Conservation (phyloP, 1,140 invertebrate genomes). For the Periplaneta americana region DNA sequence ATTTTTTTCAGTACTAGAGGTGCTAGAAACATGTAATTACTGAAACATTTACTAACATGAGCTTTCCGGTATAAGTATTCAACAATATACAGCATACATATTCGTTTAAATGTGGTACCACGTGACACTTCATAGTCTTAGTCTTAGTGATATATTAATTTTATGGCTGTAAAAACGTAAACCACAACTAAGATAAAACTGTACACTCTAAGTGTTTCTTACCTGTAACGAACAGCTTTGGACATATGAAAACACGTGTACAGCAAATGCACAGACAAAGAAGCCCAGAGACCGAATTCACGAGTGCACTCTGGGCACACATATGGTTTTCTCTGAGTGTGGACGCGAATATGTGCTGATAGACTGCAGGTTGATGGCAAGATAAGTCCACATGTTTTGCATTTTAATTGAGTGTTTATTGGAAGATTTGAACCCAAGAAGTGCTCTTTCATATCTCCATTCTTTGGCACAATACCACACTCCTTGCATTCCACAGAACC, state of each 20-base stretch:
- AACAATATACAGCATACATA: too few relatives aligned
- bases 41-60: too few relatives aligned
- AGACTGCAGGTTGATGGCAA: neutral
- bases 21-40: too few relatives aligned
- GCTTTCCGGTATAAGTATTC: too few relatives aligned
- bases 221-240: neutral
- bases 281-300: neutral
- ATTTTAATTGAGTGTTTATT: neutral
- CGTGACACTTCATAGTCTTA: too few relatives aligned
- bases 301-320: constrained; percentile 1
- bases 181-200: too few relatives aligned
- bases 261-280: neutral
- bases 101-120: too few relatives aligned
- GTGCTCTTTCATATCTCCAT: neutral
- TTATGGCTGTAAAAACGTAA: too few relatives aligned
- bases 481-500: neutral
- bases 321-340: neutral
- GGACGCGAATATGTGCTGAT: neutral
- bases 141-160: too few relatives aligned
- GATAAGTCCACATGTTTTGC: neutral
- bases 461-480: neutral
- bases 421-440: neutral
- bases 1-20: too few relatives aligned
- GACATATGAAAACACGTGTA: neutral
- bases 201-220: neutral